These are phyloP conservation scores for Hydractinia echinata DNA, from an alignment of 30 jellyfish, hydroid and myxozoan genomes.

Conservation along the genomic window DNA sequence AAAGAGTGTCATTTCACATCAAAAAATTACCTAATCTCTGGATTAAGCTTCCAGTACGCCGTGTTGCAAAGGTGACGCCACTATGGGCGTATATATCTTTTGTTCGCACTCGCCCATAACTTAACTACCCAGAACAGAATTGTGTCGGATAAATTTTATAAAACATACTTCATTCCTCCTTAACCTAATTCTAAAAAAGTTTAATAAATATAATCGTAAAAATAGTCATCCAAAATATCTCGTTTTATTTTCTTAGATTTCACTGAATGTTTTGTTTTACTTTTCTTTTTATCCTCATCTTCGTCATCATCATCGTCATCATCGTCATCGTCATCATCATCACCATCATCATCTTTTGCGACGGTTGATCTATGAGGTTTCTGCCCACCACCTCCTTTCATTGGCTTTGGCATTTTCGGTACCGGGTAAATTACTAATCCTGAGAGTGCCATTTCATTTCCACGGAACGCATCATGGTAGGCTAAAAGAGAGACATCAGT, in stretches of 20 bases:
- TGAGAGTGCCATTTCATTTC: conserved; percentile 92
- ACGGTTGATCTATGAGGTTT: conserved; percentile 13
- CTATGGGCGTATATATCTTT: too few species aligned
- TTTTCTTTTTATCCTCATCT: conserved; percentile 51
- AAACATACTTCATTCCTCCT: too few species aligned
- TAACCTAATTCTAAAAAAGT: too few species aligned
- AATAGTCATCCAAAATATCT: background rate
- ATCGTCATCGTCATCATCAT: conserved; percentile 37
- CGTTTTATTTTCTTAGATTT: background rate
- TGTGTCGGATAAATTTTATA: too few species aligned
- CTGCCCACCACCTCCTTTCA: background rate
- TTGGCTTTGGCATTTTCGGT: conserved; percentile 48
- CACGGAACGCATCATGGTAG: conserved; percentile 77
- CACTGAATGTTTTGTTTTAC: background rate
- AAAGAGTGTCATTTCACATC: too few species aligned
- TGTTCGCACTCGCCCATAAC: too few species aligned
- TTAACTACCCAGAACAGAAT: too few species aligned
- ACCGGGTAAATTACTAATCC: conserved; percentile 94
- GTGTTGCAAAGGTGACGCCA: too few species aligned
- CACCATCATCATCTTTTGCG: conserved; percentile 12
- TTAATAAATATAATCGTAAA: background rate
- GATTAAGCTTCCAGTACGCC: too few species aligned
- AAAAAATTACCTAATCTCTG: too few species aligned
- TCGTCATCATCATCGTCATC: conserved; percentile 88
- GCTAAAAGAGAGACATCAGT: conserved; percentile 29